Evolutionary conservation across 2,888 invertebrate species (phyloP).

Genomic region (Cepaea hortensis): DNA sequence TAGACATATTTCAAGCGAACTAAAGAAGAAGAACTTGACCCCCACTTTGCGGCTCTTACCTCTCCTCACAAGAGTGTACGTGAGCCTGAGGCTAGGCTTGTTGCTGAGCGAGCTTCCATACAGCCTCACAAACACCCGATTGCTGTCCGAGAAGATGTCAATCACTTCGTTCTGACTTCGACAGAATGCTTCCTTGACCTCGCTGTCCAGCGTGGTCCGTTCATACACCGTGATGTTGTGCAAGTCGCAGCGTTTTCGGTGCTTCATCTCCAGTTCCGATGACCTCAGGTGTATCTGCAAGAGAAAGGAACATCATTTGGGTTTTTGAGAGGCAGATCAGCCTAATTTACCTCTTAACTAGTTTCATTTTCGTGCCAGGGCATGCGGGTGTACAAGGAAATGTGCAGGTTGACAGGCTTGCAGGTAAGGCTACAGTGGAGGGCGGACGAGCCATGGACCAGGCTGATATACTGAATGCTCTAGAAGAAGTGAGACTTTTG

Average conservation of each 20-base stretch:
- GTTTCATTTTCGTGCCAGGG: too few species aligned
- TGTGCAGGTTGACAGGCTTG: too few species aligned
- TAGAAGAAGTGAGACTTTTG: too few species aligned
- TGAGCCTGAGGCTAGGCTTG: slow-evolving; percentile 61
- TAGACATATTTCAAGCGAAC: too few species aligned
- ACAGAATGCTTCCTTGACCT: slow-evolving; percentile 54
- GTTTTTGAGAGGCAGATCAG: too few species aligned
- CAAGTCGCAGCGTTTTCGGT: slow-evolving; percentile 59
- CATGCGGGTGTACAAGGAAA: too few species aligned
- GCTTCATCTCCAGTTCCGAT: slow-evolving; percentile 40
- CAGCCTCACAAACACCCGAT: slow-evolving; percentile 67
- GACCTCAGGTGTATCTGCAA: slow-evolving; percentile 52
- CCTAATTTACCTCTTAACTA: too few species aligned
- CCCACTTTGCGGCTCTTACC: slow-evolving; percentile 38
- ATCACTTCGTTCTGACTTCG: slow-evolving; percentile 57
- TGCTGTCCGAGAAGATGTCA: slow-evolving; percentile 61
- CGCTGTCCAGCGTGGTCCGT: slow-evolving; percentile 56
- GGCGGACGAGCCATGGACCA: too few species aligned
- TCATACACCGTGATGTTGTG: slow-evolving; percentile 71
- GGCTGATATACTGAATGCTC: too few species aligned
- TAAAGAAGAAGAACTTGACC: too few species aligned
- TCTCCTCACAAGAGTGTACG: slow-evolving; percentile 60
- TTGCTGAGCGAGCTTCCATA: slow-evolving; percentile 57
- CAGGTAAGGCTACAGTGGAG: too few species aligned
- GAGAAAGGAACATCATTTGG: neutral